A percentile compares a stretch with the other conserved stretches of the same genome.
Evolutionary conservation across 2,113 vertebrate species (phyloP).

Genomic region (Collichthys lucidus): DNA sequence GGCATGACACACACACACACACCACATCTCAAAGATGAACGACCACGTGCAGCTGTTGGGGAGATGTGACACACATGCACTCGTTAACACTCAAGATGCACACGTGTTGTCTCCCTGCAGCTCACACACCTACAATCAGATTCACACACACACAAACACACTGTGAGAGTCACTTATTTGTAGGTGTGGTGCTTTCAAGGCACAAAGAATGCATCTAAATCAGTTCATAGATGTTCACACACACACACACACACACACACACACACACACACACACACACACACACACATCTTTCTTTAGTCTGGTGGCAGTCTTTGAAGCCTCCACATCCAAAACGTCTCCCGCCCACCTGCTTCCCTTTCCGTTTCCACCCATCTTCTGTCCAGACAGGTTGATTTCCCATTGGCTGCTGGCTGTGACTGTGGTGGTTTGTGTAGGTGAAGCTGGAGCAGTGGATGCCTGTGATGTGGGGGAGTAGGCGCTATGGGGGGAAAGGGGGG

Average conservation of each 20-base stretch:
- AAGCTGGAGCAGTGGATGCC: neutral
- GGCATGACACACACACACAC: conserved; percentile 29
- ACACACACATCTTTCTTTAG: neutral
- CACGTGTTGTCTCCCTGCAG: conserved; percentile 16
- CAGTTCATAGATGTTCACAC: neutral
- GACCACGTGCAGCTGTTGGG: conserved; percentile 46
- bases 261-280: too few relatives aligned
- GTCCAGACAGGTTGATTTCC: conserved; percentile 5
- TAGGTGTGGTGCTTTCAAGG: too few relatives aligned
- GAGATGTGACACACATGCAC: conserved; percentile 38
- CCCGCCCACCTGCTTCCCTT: conserved; percentile 19
- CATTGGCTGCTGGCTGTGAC: neutral
- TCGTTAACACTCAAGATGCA: conserved; percentile 29
- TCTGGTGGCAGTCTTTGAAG: conserved; percentile 21
- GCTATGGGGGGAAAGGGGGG: too few relatives aligned
- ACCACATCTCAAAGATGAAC: conserved; percentile 18
- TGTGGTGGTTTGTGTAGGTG: conserved; percentile 30
- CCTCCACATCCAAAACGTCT: neutral
- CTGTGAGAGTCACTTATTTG: too few relatives aligned
- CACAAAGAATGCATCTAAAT: too few relatives aligned
- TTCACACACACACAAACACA: neutral
- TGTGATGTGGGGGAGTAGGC: conserved; percentile 28
- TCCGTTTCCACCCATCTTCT: conserved; percentile 11
- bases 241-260: too few relatives aligned
- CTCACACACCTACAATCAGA: conserved; percentile 9